Evolutionary conservation across 2,888 invertebrate species (phyloP), one percentile per base, ranked within the genome.

Genomic region (Ellobium chinense): DNA sequence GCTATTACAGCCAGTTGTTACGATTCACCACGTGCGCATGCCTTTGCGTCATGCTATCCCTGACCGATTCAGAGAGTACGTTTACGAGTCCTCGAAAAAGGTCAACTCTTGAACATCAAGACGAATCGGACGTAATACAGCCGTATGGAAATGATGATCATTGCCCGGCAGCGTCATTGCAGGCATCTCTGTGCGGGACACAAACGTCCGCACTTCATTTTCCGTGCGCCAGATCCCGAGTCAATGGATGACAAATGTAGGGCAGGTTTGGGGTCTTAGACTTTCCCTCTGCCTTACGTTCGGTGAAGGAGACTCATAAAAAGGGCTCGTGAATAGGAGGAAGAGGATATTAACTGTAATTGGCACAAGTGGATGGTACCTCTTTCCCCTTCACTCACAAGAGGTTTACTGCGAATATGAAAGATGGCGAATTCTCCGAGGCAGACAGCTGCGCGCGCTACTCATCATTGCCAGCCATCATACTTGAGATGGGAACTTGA

Each of bases 381-480:
- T 56, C 39, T 62, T 77, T 29, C 60, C 68, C 68, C 46, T 24
- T 46, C 4, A 39, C 29, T 60, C 69, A 31, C 60, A 60, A 77
- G 58, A 27, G n/a, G 31, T 69, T 77, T 58, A 69, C 77, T 37
- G 58, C 69, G 54, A 69, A 69, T 77, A 77, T 77, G 77, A 77
- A 77, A 68, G 69, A 77, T 77, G 69, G 62, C 60, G 58, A 34
- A 31, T 60, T 60, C 39, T 56, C 3, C 7, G 29, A 46, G 76
- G 21, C 58, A 68, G 77, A 77, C 77, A 77, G 77, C 77, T 77
- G 77, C 77, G 77, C 69, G 69, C 77, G 77, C 77, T 60, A 58
- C 77, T 56, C 76, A 65, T 76, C 76, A 76, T 46, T 66, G 76
- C 76, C 54, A n/a, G 31, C 65, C 68, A 77, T 69, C 69, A 77